Evolutionary conservation across 2,888 invertebrate genomes (phyloP), one percentile per base, ranked within the genome.

Genomic region (Spodoptera exigua): DNA sequence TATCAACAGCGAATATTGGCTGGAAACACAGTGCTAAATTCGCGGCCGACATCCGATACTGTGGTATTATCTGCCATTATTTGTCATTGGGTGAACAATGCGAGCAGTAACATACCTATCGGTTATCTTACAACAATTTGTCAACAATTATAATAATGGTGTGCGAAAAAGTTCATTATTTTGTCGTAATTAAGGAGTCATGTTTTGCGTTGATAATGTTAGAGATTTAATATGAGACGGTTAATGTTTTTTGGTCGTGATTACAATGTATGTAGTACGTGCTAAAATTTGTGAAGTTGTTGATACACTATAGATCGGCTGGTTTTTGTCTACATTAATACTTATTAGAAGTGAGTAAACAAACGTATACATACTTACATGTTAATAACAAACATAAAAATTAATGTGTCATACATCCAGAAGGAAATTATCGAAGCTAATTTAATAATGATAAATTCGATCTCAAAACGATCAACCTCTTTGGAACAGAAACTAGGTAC

Each of bases 31-130:
- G 91, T 89, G 84, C 89, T 93, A 92, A 93, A 93, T 93, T 92
- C 85, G 83, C 84, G 74, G 66, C 80, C 85, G 89, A 91, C 91
- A 93, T 89, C 89, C 91, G 93, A 93, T 93, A 93, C 84, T 89
- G 90, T 89, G 90, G 91, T 89, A 93, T 93, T 94, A 94, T 94
- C 93, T 89, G 84, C 88, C 87, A 92, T 93, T 92, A 93, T 94
- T 93, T 93, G 93, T 94, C 93, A 93, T 86, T 85, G 87, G 76
- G 82, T 88, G 90, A 90, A 93, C 93, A 93, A 93, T 92, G 89
- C 86, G 83, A 79, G 78, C 85, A 83, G 79, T 81, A 81, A 83
- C 79, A 82, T 82, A 84, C 83, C 76, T 84, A 87, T 68, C 51
- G 48, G 43, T 84, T 92, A 91, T 89, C 89, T 89, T 87, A 88